phyloP scores from a whole-genome alignment of 2,113 vertebrate species.

The Pithys albifrons region DNA sequence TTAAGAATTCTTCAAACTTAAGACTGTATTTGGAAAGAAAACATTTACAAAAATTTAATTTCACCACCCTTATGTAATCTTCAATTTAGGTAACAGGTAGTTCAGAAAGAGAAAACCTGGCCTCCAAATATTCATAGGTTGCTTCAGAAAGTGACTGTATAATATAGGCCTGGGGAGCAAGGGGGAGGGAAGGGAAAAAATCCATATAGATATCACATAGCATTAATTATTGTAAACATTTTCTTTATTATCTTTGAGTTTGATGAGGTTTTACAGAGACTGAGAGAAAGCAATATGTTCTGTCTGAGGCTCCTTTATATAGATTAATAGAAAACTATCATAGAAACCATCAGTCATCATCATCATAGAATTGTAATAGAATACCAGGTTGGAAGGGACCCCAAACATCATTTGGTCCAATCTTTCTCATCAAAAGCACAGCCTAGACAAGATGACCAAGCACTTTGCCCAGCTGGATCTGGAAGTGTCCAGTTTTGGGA shows the following conservation, averaged over 20 bases:
- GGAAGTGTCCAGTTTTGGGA: not conserved
- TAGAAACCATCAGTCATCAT: not conserved
- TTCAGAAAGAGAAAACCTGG: not conserved
- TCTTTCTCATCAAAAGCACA: not conserved
- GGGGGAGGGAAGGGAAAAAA: fast-evolving
- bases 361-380: not conserved
- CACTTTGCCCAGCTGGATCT: not conserved
- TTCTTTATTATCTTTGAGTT: not conserved
- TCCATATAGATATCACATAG: not conserved
- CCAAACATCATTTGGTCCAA: not conserved
- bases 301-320: not conserved
- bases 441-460: not conserved
- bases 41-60: not conserved
- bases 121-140: not conserved
- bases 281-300: not conserved
- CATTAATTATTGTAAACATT: not conserved
- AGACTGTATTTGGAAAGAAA: not conserved
- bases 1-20: not conserved
- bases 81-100: not conserved
- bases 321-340: not conserved
- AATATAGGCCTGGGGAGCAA: not conserved
- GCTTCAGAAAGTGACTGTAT: not conserved
- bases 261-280: not conserved
- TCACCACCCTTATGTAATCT: not conserved
- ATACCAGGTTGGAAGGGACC: not conserved